Conservation (phyloP, 2,888 invertebrate species). For the Brenthis daphne region DNA sequence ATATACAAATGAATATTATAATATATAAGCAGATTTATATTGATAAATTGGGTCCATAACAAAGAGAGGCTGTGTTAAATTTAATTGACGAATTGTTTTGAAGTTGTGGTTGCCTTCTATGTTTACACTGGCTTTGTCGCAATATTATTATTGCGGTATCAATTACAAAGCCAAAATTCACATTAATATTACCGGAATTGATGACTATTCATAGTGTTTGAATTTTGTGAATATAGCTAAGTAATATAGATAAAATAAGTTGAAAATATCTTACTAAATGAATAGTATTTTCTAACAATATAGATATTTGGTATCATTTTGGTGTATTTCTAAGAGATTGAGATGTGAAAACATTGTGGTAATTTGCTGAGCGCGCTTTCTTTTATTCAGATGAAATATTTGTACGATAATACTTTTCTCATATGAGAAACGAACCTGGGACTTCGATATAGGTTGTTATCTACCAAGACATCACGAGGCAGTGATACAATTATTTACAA, state of each 20-base stretch:
- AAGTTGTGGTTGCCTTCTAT: slow-evolving; percentile 32
- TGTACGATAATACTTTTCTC: no score
- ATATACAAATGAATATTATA: not conserved
- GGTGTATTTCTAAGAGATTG: no score
- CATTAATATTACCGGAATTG: slow-evolving; percentile 28
- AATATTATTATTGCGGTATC: slow-evolving; percentile 33
- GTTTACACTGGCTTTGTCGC: slow-evolving; percentile 33
- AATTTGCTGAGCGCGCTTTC: no score
- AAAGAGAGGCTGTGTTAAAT: slow-evolving; percentile 38
- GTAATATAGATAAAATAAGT: not conserved
- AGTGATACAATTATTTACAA: slow-evolving; percentile 31
- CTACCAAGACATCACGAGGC: not conserved
- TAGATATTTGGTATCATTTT: no score
- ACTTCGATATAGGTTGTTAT: no score
- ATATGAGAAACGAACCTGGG: no score
- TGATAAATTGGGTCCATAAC: slow-evolving; percentile 19
- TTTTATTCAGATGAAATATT: no score
- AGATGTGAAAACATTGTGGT: no score
- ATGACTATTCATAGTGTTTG: slow-evolving; percentile 16
- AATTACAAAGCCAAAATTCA: slow-evolving; percentile 33
- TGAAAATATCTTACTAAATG: no score
- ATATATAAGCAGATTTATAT: slow-evolving; percentile 8
- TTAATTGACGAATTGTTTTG: slow-evolving; percentile 42
- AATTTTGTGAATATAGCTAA: slow-evolving; percentile 3
- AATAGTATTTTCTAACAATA: no score